Evolutionary conservation across 64 coral and sea anemone genomes (phyloP).

Genomic region (Porites lutea): DNA sequence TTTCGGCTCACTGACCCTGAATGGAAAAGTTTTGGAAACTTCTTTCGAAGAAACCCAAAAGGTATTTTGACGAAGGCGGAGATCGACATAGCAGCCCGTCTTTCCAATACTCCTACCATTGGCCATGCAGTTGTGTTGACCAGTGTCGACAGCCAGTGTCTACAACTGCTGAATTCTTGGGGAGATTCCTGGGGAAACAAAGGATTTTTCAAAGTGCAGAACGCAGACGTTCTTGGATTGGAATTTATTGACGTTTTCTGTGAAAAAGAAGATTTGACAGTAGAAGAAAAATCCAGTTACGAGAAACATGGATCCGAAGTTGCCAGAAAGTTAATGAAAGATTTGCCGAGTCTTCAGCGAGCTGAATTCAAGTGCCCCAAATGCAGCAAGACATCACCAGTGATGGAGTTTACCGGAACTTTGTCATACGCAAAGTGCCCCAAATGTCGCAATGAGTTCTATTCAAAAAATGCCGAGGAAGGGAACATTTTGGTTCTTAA

Average conservation of each 20-base stretch:
- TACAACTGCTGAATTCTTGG: conserved; percentile 47
- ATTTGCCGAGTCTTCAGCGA: not conserved
- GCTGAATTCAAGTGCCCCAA: not conserved
- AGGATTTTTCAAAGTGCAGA: conserved; percentile 24
- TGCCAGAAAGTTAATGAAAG: not conserved
- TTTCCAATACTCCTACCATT: accelerated
- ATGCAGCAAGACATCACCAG: not conserved
- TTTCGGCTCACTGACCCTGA: conserved; percentile 25
- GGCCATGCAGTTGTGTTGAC: conserved; percentile 53
- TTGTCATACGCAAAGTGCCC: not conserved
- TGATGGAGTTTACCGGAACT: not conserved
- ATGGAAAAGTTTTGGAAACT: not conserved
- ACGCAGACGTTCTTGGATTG: conserved; percentile 52
- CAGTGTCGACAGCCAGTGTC: conserved; percentile 33
- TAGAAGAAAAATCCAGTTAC: not conserved
- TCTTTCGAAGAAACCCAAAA: not conserved
- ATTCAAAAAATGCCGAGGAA: not conserved
- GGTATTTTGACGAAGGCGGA: not conserved
- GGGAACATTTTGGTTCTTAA: conserved; percentile 16
- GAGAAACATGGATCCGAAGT: not conserved
- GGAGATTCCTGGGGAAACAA: not conserved
- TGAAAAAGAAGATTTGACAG: not conserved
- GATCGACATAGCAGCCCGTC: conserved; percentile 1
- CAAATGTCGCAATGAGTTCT: not conserved
- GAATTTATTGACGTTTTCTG: conserved; percentile 32